A percentile compares a stretch with the other conserved stretches of the same genome.
These are phyloP conservation scores for Heterocephalus glaber DNA, from an alignment of 2,113 vertebrate genomes.

Conservation along the genomic window DNA sequence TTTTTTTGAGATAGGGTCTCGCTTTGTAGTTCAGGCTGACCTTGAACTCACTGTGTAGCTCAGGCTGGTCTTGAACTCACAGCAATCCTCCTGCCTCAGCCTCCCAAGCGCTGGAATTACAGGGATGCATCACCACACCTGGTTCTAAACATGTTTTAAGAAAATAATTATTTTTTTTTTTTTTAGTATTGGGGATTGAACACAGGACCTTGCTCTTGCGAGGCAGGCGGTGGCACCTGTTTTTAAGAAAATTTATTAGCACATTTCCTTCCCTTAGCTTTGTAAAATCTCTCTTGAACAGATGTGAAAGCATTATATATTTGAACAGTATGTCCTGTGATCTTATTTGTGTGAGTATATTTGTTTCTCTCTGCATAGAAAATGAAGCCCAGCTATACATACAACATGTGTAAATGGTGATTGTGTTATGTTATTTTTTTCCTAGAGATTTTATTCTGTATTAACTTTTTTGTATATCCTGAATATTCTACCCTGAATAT, in stretches of 20 bases:
- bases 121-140: no score
- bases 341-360: background rate
- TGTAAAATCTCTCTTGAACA: slow-evolving; percentile 11
- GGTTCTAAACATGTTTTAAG: no score
- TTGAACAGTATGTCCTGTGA: background rate
- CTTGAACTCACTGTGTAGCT: no score
- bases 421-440: background rate
- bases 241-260: slow-evolving; percentile 52
- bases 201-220: no score
- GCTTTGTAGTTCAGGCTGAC: no score
- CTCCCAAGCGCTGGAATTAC: no score
- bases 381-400: background rate
- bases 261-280: background rate
- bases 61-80: no score
- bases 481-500: background rate
- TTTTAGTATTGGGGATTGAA: no score
- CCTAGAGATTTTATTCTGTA: background rate
- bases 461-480: background rate
- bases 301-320: slow-evolving; percentile 1
- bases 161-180: no score
- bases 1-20: no score
- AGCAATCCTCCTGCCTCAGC: no score
- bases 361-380: background rate
- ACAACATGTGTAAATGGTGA: background rate
- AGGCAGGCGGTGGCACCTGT: no score